A percentile compares a stretch with the other conserved stretches of the same genome.
Conservation (phyloP, 1,140 invertebrate species). For the Nephila pilipes region DNA sequence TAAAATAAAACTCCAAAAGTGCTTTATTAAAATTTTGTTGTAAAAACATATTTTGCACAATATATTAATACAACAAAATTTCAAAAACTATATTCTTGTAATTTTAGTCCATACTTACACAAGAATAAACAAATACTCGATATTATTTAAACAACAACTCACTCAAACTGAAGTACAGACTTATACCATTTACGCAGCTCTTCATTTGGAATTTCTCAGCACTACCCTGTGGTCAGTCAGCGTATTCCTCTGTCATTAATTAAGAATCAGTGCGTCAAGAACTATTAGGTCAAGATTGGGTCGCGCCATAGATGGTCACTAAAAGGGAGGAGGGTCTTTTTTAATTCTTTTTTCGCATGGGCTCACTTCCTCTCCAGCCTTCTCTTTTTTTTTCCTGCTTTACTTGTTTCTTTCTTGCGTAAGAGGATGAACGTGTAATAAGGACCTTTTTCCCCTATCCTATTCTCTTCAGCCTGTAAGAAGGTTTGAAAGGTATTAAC, state of each 20-base stretch:
- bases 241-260: constrained; percentile 42
- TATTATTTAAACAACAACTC: too few species aligned
- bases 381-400: not conserved
- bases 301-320: constrained; percentile 9
- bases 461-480: constrained; percentile 19
- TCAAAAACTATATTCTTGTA: too few species aligned
- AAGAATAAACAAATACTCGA: too few species aligned
- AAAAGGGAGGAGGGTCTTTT: constrained; percentile 33
- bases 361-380: constrained; percentile 3
- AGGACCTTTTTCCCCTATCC: not conserved
- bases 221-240: not conserved
- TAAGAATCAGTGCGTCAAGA: constrained; percentile 57
- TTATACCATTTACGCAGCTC: not conserved
- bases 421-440: constrained; percentile 50
- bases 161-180: not conserved
- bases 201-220: constrained; percentile 4
- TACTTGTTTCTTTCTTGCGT: not conserved
- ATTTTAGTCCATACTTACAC: too few species aligned
- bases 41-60: too few species aligned
- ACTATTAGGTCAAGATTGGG: constrained; percentile 62
- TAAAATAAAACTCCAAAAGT: too few species aligned
- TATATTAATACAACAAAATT: too few species aligned
- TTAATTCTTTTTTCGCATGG: not conserved
- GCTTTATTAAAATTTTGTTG: too few species aligned
- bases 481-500: constrained; percentile 41